Evolutionary conservation across 37 sponge, comb jelly and placozoan species (phyloP).

Genomic region (Lycopodina hypogea): DNA sequence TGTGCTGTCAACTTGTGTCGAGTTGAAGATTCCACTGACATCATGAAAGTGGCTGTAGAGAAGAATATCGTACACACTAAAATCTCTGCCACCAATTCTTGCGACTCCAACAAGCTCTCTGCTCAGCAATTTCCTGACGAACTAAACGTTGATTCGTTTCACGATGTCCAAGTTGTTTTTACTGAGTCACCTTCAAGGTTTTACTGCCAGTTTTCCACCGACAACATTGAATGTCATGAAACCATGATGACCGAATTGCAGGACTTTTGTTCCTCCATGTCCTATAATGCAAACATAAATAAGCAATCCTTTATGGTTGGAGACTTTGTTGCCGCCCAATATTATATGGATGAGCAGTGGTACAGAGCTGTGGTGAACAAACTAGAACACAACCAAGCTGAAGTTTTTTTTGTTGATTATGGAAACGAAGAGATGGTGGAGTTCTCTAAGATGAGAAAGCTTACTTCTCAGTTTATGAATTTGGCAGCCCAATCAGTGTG

Average conservation of each 20-base stretch:
- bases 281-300: neutral
- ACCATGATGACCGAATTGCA: slow-evolving; percentile 19
- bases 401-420: slow-evolving; percentile 49
- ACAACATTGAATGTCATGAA: slow-evolving; percentile 8
- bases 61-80: slow-evolving; percentile 1
- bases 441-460: neutral
- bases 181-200: slow-evolving; percentile 32
- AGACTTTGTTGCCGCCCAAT: slow-evolving; percentile 34
- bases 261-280: neutral
- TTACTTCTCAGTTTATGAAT: slow-evolving; percentile 24
- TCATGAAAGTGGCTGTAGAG: slow-evolving; percentile 14
- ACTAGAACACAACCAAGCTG: neutral
- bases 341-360: slow-evolving; percentile 38
- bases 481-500: slow-evolving; percentile 50
- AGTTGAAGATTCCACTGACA: neutral
- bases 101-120: neutral
- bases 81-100: neutral
- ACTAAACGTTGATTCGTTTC: neutral
- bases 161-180: slow-evolving; percentile 20
- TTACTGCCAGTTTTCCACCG: slow-evolving; percentile 47
- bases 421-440: slow-evolving; percentile 53
- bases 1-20: slow-evolving; percentile 20
- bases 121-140: slow-evolving; percentile 1
- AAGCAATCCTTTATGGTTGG: neutral
- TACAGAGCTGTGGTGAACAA: slow-evolving; percentile 35